A percentile compares a stretch with the other conserved stretches of the same genome.
phyloP scores from a whole-genome alignment of 2,888 invertebrate species.

The Abrostola tripartita region DNA sequence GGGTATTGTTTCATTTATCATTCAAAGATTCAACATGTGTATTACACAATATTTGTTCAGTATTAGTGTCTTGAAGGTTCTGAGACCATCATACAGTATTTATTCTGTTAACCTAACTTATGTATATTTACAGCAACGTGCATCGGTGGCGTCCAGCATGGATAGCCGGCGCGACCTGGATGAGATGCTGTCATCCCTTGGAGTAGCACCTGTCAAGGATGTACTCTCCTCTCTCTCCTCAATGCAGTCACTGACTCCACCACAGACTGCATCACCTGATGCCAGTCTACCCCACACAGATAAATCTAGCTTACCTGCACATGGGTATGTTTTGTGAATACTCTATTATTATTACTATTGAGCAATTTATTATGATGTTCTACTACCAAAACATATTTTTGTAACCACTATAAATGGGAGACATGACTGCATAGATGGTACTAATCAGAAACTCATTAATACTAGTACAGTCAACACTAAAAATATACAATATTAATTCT shows the following conservation, averaged over 20 bases:
- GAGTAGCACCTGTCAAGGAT: conserved; percentile 96
- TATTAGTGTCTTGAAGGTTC: too few relatives aligned
- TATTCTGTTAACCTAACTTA: not conserved
- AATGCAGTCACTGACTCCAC: conserved; percentile 93
- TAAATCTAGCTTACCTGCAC: conserved; percentile 86
- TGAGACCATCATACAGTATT: too few relatives aligned
- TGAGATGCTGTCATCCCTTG: conserved; percentile 95
- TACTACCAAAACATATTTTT: too few relatives aligned
- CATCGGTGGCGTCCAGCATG: conserved; percentile 83
- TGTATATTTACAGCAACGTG: conserved; percentile 75
- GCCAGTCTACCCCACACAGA: conserved; percentile 91
- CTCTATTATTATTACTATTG: not conserved
- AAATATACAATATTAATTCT: too few relatives aligned
- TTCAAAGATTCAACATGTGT: too few relatives aligned
- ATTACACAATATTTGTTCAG: too few relatives aligned
- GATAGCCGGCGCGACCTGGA: conserved; percentile 91
- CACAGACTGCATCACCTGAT: conserved; percentile 94
- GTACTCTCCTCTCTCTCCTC: conserved; percentile 95
- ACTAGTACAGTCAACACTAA: too few relatives aligned
- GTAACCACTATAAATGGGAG: too few relatives aligned
- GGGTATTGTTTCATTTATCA: conserved; percentile 22
- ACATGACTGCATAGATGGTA: too few relatives aligned
- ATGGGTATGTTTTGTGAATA: conserved; percentile 66
- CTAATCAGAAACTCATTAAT: too few relatives aligned
- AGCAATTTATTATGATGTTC: too few relatives aligned